These are phyloP conservation scores for Dunckerocampus dactyliophorus DNA, from an alignment of 2,113 vertebrate genomes.

Conservation along the genomic window DNA sequence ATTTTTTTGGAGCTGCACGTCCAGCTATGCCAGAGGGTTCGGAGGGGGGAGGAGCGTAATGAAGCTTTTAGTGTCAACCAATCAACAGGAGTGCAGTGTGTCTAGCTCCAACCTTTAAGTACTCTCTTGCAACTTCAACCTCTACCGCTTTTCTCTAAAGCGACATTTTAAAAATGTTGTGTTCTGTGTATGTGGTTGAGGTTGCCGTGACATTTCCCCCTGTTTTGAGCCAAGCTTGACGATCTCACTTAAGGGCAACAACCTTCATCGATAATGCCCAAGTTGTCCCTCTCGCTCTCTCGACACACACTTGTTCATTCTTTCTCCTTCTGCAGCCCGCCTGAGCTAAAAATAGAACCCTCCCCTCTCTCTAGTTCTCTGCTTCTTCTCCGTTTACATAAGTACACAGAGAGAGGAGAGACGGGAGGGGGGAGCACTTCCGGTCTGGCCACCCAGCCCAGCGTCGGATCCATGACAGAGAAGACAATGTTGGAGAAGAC, in stretches of 20 bases:
- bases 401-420: conserved; percentile 45
- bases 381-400: conserved; percentile 75
- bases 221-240: conserved; percentile 34
- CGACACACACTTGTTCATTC: conserved; percentile 61
- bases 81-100: too few relatives aligned
- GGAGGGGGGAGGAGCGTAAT: too few relatives aligned
- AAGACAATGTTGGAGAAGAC: neutral
- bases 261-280: conserved; percentile 63
- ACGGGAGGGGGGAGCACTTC: conserved; percentile 67
- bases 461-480: conserved; percentile 66
- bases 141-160: too few relatives aligned
- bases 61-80: too few relatives aligned
- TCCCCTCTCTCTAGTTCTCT: conserved; percentile 68
- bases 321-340: conserved; percentile 69
- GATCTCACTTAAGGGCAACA: conserved; percentile 57
- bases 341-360: conserved; percentile 70
- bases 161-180: too few relatives aligned
- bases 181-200: neutral
- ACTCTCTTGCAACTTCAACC: too few relatives aligned
- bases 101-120: too few relatives aligned
- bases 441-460: conserved; percentile 70
- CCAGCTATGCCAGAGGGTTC: too few relatives aligned
- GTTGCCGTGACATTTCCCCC: conserved; percentile 22
- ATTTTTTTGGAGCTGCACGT: too few relatives aligned
- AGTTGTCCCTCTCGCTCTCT: conserved; percentile 58